Percentiles rank a stretch among this genome's conserved stretches.
Evolutionary conservation across 1,140 invertebrate genomes (phyloP).

Genomic region (Hylyphantes graminicola): DNA sequence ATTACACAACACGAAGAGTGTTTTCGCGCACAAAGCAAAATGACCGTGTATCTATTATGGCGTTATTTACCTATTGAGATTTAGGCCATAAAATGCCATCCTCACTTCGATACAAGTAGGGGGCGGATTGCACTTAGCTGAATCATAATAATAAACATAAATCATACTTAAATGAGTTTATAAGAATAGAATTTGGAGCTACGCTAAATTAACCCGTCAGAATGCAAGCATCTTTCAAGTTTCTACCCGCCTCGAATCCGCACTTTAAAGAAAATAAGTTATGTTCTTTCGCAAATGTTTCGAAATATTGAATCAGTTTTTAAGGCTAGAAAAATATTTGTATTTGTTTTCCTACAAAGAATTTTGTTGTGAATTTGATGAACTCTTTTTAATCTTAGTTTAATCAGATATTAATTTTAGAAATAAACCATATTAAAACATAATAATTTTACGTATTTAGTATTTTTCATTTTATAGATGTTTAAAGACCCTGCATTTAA

Average conservation of each 20-base stretch:
- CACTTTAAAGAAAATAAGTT: no score
- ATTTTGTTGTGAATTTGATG: no score
- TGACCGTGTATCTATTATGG: background rate
- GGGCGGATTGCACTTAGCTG: conserved; percentile 2
- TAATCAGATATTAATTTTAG: no score
- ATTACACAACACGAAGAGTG: conserved; percentile 8
- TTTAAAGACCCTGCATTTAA: no score
- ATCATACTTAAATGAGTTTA: conserved; percentile 15
- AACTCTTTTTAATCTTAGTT: no score
- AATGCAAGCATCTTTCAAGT: background rate
- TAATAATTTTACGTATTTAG: no score
- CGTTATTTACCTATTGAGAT: conserved; percentile 14
- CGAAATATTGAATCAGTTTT: no score
- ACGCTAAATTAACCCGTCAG: conserved; percentile 52
- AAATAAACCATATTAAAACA: no score
- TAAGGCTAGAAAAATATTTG: no score
- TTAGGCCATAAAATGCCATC: conserved; percentile 37
- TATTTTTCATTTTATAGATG: no score
- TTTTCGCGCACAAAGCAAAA: background rate
- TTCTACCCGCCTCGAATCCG: conserved; percentile 8
- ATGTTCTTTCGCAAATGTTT: no score
- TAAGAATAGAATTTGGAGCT: conserved; percentile 24
- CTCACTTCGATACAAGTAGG: background rate
- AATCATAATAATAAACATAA: conserved; percentile 30
- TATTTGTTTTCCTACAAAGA: no score